Conservation (phyloP, 2,888 invertebrate genomes). For the Sminthurides aquaticus region DNA sequence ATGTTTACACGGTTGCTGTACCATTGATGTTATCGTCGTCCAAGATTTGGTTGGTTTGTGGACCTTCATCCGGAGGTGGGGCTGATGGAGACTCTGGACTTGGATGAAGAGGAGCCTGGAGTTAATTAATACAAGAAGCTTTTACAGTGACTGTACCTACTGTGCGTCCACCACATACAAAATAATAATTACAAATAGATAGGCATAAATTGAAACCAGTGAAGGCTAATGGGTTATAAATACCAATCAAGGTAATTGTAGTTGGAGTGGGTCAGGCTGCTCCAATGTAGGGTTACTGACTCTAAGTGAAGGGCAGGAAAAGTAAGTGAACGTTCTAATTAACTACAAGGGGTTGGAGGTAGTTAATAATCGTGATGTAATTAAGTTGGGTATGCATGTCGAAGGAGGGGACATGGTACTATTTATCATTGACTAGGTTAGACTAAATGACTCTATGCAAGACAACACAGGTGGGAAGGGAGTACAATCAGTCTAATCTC, state of each 20-base stretch:
- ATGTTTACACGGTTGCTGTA: neutral
- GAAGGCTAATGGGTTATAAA: neutral
- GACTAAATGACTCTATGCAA: too few species aligned
- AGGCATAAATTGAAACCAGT: neutral
- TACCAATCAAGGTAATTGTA: neutral
- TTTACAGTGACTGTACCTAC: neutral
- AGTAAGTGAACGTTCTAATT: too few species aligned
- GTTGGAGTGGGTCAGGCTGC: constrained; percentile 1
- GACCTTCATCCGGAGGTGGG: neutral
- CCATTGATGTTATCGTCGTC: neutral
- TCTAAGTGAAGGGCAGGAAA: neutral
- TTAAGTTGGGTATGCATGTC: too few species aligned
- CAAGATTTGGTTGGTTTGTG: too few species aligned
- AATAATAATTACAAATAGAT: neutral
- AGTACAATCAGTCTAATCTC: too few species aligned
- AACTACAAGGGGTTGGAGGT: too few species aligned
- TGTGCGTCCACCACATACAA: neutral
- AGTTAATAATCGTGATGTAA: too few species aligned
- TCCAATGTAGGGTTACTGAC: neutral
- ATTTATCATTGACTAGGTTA: too few species aligned
- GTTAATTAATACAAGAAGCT: constrained; percentile 1
- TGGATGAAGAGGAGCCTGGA: neutral
- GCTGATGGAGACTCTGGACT: neutral
- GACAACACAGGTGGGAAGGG: too few species aligned
- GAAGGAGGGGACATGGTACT: too few species aligned